Base-by-base conservation (phyloP, 1,140 invertebrate genomes). In the Sitodiplosis mosellana region DNA sequence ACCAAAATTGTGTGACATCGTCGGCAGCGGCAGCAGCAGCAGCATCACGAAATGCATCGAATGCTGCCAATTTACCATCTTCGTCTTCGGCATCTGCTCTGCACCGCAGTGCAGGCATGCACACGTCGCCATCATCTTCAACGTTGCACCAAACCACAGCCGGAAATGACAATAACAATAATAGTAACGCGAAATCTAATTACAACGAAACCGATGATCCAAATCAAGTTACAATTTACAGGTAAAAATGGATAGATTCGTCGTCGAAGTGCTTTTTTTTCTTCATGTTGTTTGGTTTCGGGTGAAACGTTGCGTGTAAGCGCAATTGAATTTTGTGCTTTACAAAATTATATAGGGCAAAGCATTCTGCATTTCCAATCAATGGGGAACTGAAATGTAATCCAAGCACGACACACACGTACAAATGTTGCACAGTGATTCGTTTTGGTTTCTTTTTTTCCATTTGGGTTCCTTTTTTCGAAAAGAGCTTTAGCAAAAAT, bases 221-320 rank as follows among this genome's bases (percentile, higher is more conserved):
- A 60, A 82, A 78, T 67, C 72, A 78, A 63, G 77, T 81, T 65
- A 83, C 81, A 51, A 83, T 84, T 69, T 84, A 84, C 75, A 78
- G 81, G 81, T 83, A 73, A 70, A 65, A 50, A 45, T 51, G 8
- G 42, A n/a, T 18, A 33, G 21, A 38, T 33, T 34, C 21, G 22
- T 41, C 19, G 22, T 43, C 11, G 10, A 43, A 11, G 19, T 48
- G 2, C 3, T 27, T 5, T 27, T 3, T 27, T 27, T 27, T 27
- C 27, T 5, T 27, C 10, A 5, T 27, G 27, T 27, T 27, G 27
- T 27, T 27, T 10, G 27, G 27, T 27, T 27, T 27, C 27, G 27
- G 27, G 27, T 5, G 3, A 10, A 3, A 27, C 10, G 3, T 27
- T 27, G 27, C 10, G 27, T 27, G 27, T 27, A 27, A 27, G 10